phyloP scores from a whole-genome alignment of 2,113 vertebrate genomes.

The Rhizomys pruinosus region DNA sequence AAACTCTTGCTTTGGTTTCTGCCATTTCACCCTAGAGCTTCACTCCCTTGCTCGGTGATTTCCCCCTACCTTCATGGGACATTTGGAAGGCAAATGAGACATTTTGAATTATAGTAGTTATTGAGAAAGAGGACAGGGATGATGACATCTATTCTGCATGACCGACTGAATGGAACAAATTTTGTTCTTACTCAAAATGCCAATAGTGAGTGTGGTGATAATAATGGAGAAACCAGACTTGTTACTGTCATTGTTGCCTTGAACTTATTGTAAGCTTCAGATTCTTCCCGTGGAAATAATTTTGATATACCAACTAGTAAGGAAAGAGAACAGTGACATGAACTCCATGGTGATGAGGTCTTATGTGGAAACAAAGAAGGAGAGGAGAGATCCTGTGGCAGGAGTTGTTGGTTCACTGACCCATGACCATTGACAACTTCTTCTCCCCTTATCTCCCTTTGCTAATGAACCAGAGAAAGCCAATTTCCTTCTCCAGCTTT shows the following conservation, averaged over 20 bases:
- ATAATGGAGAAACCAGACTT: background rate
- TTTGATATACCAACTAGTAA: background rate
- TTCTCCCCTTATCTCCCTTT: background rate
- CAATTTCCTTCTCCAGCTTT: background rate
- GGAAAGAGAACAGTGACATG: background rate
- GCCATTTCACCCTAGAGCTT: background rate
- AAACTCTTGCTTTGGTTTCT: constrained; percentile 1
- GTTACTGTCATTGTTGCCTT: background rate
- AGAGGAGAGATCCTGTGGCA: background rate
- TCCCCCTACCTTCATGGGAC: background rate
- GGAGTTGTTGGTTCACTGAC: background rate
- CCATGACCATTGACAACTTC: background rate
- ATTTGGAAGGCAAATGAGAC: constrained; percentile 17
- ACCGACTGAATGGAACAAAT: background rate
- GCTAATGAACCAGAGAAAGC: background rate
- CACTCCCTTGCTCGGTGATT: background rate
- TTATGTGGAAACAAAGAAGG: background rate
- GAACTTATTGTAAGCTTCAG: background rate
- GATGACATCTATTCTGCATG: background rate
- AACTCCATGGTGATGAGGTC: background rate
- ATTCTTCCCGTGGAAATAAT: constrained; percentile 14
- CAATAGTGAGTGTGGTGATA: background rate
- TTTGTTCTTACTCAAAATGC: background rate
- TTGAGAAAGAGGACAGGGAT: background rate
- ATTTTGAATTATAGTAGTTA: background rate